Evolutionary conservation across 2,113 vertebrate species (phyloP).

Genomic region (Mormyrus iriodes): DNA sequence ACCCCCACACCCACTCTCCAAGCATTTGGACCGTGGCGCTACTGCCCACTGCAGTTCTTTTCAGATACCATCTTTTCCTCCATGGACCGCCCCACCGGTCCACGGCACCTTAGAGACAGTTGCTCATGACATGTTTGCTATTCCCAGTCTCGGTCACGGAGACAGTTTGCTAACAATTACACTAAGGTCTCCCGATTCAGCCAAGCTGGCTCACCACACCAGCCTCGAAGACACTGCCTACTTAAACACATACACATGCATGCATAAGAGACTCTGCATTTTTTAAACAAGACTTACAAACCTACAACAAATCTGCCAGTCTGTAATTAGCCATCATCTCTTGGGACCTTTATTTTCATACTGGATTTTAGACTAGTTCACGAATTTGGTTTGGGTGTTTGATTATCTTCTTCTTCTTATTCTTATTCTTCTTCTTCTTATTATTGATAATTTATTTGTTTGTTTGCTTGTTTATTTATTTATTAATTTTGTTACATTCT

Average conservation of each 20-base stretch:
- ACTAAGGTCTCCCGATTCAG: constrained; percentile 5
- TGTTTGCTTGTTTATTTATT: too few relatives aligned
- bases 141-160: neutral
- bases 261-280: neutral
- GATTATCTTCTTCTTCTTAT: neutral
- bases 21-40: neutral
- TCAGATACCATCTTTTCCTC: neutral
- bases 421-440: neutral
- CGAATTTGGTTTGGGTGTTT: neutral
- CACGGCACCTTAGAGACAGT: neutral
- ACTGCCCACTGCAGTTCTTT: constrained; percentile 3
- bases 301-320: neutral
- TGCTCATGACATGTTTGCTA: neutral
- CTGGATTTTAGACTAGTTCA: neutral
- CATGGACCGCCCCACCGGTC: neutral
- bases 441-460: neutral
- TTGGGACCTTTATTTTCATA: neutral
- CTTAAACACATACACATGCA: neutral
- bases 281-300: neutral
- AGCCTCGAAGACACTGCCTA: neutral
- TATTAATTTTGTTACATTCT: neutral
- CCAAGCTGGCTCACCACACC: neutral
- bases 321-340: neutral
- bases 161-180: neutral
- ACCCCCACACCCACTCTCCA: neutral